Conservation (phyloP, 2,113 vertebrate species). For the Myiopsitta monachus region DNA sequence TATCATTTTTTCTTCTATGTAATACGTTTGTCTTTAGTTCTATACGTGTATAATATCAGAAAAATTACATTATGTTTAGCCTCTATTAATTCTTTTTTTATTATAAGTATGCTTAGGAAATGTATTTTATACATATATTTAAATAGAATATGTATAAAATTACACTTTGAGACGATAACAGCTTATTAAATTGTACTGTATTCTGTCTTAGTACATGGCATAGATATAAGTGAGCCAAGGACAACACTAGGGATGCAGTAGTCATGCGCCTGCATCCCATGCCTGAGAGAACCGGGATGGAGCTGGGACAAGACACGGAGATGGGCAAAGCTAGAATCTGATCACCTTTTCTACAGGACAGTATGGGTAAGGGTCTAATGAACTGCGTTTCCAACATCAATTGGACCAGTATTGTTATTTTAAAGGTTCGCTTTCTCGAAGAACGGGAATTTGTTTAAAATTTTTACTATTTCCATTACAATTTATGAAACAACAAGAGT, state of each 20-base stretch:
- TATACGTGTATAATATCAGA: rapidly evolving
- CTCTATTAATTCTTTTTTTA: background rate
- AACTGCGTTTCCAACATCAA: rapidly evolving
- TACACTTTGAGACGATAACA: rapidly evolving
- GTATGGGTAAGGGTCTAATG: background rate
- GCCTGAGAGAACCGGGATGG: rapidly evolving
- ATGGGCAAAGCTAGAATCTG: background rate
- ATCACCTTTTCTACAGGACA: background rate
- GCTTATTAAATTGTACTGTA: rapidly evolving
- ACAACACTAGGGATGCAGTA: background rate
- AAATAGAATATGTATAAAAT: background rate
- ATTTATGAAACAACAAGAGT: background rate
- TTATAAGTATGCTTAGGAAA: background rate
- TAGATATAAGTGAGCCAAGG: background rate
- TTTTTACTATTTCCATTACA: background rate
- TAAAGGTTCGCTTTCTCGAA: rapidly evolving
- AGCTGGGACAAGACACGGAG: rapidly evolving
- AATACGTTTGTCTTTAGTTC: background rate
- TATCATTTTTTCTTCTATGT: background rate
- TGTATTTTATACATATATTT: background rate
- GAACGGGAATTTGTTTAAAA: rapidly evolving
- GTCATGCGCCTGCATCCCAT: background rate
- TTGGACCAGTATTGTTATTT: background rate
- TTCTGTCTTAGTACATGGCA: background rate
- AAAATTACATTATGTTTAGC: background rate